Evolutionary conservation across 2,888 invertebrate genomes (phyloP).

Genomic region (Ormyrus pomaceus): DNA sequence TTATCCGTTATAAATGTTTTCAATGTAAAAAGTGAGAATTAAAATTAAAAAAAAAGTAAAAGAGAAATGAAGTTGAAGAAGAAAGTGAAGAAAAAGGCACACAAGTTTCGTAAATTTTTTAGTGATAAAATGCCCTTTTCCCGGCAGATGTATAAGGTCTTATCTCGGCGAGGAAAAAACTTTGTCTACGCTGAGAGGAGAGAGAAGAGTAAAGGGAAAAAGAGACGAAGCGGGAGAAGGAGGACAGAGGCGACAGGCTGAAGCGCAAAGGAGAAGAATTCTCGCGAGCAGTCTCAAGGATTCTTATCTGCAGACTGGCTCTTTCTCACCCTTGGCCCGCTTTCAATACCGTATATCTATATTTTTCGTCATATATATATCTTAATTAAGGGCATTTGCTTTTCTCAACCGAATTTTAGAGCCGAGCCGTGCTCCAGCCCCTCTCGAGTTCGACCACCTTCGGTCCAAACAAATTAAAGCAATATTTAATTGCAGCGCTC

Average conservation of each 20-base stretch:
- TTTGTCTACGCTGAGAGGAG: constrained; percentile 47
- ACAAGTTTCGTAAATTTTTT: constrained; percentile 48
- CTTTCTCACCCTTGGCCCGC: constrained; percentile 8
- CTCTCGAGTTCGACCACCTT: background rate
- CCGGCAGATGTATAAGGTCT: constrained; percentile 54
- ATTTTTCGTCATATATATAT: background rate
- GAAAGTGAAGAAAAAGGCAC: constrained; percentile 17
- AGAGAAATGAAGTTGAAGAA: background rate
- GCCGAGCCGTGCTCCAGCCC: background rate
- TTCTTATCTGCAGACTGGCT: constrained; percentile 44
- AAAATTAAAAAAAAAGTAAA: constrained; percentile 37
- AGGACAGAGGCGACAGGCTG: background rate
- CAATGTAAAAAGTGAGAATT: constrained; percentile 24
- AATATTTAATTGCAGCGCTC: constrained; percentile 50
- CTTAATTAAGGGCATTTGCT: constrained; percentile 17
- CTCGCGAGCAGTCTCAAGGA: constrained; percentile 26
- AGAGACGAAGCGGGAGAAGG: background rate
- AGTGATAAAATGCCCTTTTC: constrained; percentile 55
- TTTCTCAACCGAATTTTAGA: no score
- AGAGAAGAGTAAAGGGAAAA: constrained; percentile 19
- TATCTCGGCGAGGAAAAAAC: constrained; percentile 51
- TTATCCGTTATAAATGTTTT: no score
- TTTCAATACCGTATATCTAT: constrained; percentile 6
- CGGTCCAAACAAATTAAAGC: constrained; percentile 43
- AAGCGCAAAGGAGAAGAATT: constrained; percentile 7